Evolutionary conservation across 2,797 vertebrate species (phyloP), one percentile per base, ranked within the genome.

Genomic region (Phoebastria nigripes): DNA sequence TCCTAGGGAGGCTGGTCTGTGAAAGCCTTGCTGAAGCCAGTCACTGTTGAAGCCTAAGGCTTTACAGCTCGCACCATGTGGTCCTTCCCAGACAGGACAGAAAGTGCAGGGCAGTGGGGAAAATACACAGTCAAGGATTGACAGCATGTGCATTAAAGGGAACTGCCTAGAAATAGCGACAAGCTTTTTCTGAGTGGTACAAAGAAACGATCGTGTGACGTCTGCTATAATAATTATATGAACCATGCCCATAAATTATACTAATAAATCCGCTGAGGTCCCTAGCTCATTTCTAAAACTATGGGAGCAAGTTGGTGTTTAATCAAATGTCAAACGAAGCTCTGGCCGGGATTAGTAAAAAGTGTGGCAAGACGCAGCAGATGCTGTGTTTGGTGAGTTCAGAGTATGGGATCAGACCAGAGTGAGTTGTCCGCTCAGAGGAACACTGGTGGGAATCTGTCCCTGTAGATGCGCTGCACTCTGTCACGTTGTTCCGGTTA

Each of bases 401-500:
- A 6, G 55, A 4, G 24, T 2, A 7, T 13, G 52, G 67, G 51
- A 19, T 18, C 33, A 10, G 76, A 11, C 9, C 44, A 21, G 59
- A 9, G 5, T 2, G 61, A 20, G 37, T 26, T 8, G 33, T 39
- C 37, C 0, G 11, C 67, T 33, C 3, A 0, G 49, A 11, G 11
- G 42, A 44, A 21, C 15, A 1, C 42, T 1, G 4, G 8, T 21
- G 79, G 20, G 52, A 47, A n/a, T 22, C 46, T 9, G 28, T 65
- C 52, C 49, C 56, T 22, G 37, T 1, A 11, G 61, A 15, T 7
- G 14, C 2, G 4, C 31, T 17, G 66, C 8, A 3, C 6, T 0
- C 56, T 5, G 16, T 35, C 47, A 8, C 1, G 1, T 39, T 49
- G 51, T 39, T 25, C 65, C 12, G 19, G 33, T 33, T 49, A 42